A percentile compares a stretch with the other conserved stretches of the same genome.
Conservation (phyloP, 2,888 invertebrate species). For the Drosophila paucipuncta region DNA sequence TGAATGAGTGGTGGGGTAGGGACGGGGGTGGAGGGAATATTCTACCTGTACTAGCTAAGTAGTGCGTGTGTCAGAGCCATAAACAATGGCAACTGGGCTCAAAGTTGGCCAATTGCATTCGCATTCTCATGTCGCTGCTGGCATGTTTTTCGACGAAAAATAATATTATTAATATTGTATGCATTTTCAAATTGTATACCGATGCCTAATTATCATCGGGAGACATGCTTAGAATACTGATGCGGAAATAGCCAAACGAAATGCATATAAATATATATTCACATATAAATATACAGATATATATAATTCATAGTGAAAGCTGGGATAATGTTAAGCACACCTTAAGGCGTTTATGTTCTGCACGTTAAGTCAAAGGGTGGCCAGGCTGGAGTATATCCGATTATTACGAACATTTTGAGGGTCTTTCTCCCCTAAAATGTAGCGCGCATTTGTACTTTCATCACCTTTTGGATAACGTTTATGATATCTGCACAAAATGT, state of each 20-base stretch:
- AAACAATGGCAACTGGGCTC: conserved; percentile 58
- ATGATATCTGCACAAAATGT: conserved; percentile 38
- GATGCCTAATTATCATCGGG: conserved; percentile 46
- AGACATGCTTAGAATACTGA: conserved; percentile 51
- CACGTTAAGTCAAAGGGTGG: neutral
- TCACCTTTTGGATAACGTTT: conserved; percentile 46
- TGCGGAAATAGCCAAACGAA: conserved; percentile 17
- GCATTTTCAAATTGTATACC: conserved; percentile 68
- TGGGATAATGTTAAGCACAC: conserved; percentile 37
- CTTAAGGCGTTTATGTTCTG: conserved; percentile 41
- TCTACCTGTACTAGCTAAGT: conserved; percentile 18
- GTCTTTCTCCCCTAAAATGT: conserved; percentile 29
- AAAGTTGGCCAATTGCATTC: conserved; percentile 49
- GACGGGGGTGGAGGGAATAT: neutral
- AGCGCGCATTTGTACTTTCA: conserved; percentile 44
- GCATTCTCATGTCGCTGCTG: conserved; percentile 50
- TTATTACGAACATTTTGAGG: conserved; percentile 27
- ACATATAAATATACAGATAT: conserved; percentile 7
- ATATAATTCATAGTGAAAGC: conserved; percentile 36
- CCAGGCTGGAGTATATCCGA: conserved; percentile 8
- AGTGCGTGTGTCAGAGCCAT: conserved; percentile 70
- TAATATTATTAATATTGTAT: conserved; percentile 77
- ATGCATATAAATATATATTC: neutral
- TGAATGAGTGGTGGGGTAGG: conserved; percentile 8
- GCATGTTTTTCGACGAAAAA: conserved; percentile 57